Evolutionary conservation across 2,113 vertebrate genomes (phyloP), one percentile per base, ranked within the genome.

Genomic region (Lota lota): DNA sequence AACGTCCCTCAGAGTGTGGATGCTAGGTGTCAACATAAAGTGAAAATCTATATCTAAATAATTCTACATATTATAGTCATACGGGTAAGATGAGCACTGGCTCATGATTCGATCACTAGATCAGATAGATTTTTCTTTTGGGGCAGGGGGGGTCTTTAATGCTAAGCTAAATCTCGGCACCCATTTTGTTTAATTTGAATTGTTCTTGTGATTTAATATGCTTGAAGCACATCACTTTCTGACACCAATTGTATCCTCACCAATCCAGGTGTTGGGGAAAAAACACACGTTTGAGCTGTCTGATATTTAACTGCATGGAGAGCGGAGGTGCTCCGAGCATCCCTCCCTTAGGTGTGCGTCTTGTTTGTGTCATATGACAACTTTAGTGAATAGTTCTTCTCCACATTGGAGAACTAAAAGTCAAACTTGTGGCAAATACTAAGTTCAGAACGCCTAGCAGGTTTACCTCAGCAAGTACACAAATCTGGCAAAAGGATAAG

Each of bases 361-460:
- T 79, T 77, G 81, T 85, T 85, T 82, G 61, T 76, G 73, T 88
- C 79, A 79, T 65, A 73, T 79, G 83, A 85, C 71, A 83, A 73
- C 77, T 79, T 85, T 66, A 84, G 72, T 82, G 79, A 84, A 74
- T 76, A 76, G 69, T 78, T 84, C 68, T 78, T 87, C 91, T 92
- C 90, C 91, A 92, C 91, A 91, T 92, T 92, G 90, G 90, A 92
- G 90, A 88, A 87, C 70, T 68, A 84, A 66, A 73, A 81, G 84
- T 88, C 66, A 83, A 79, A 79, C 81, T 79, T 80, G 84, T 82
- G 78, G 75, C 82, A 86, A 88, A 85, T 79, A n/a, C 81, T 84
- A 85, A 85, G 80, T 86, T 82, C 78, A 79, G 84, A 86, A 73
- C 80, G 77, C 76, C 82, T 78, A 87, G 79, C 83, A 85, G 80